A percentile compares a stretch with the other conserved stretches of the same genome.
Evolutionary conservation across 2,888 invertebrate species (phyloP).

Genomic region (Cynaeus angustus): DNA sequence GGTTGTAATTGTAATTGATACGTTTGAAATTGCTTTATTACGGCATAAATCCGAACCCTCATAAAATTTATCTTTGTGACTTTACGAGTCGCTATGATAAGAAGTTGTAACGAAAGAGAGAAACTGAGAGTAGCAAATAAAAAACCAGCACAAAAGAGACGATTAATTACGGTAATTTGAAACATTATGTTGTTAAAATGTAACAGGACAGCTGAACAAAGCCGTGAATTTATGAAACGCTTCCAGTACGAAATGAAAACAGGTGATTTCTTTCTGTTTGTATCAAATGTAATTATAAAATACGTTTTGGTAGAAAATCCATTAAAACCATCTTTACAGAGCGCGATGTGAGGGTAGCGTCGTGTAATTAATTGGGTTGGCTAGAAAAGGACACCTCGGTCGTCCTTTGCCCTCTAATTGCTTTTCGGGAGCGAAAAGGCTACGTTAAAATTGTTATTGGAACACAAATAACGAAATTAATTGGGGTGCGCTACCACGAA

Average conservation of each 20-base stretch:
- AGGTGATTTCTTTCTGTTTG: constrained; percentile 38
- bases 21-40: constrained; percentile 20
- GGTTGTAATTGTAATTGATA: constrained; percentile 24
- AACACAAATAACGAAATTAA: constrained; percentile 30
- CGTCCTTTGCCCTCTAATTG: constrained; percentile 39
- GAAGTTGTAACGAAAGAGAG: background rate
- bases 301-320: constrained; percentile 48
- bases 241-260: constrained; percentile 37
- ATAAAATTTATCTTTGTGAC: constrained; percentile 9
- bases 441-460: constrained; percentile 33
- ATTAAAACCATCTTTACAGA: constrained; percentile 47
- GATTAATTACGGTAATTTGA: constrained; percentile 36
- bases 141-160: constrained; percentile 4
- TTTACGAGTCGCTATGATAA: background rate
- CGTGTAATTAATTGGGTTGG: constrained; percentile 42
- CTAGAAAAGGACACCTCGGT: constrained; percentile 15
- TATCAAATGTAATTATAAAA: constrained; percentile 45
- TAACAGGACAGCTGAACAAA: constrained; percentile 39
- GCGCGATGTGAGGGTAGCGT: constrained; percentile 37
- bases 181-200: constrained; percentile 31
- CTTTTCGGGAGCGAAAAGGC: constrained; percentile 34
- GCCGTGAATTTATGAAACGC: constrained; percentile 39
- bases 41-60: constrained; percentile 15
- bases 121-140: background rate
- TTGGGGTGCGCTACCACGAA: constrained; percentile 10